Base-by-base conservation (phyloP, 1,140 invertebrate genomes). In the Oryzaephilus surinamensis region DNA sequence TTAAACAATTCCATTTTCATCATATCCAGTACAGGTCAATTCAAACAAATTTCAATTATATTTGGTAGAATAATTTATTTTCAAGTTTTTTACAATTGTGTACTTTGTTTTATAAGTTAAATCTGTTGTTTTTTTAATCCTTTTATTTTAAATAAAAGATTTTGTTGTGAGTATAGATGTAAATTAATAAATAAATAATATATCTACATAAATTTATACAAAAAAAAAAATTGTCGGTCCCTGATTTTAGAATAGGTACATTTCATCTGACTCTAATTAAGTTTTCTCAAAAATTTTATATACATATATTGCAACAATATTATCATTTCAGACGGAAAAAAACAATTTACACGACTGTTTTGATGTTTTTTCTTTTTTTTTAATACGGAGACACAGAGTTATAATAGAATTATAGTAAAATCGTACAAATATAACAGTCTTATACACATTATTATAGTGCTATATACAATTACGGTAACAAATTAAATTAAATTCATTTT, bases 151-250 rank as follows among this genome's bases (percentile, higher is more conserved):
- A 41, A 44, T 47, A 48, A 15, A 48, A 48, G 43, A 47, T 45
- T 60, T 58, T 61, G 58, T 61, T 61, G 58, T 61, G 58, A 61
- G 58, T 61, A 53, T 56, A 60, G 58, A 60, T 52, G 54, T 53
- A 58, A 24, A 24, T n/a, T n/a, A n/a, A 58, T 61, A 61, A 61
- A 58, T 58, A 60, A 60, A 56, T 54, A 58, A 46, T 56, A 54
- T 59, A 61, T 58, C 52, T 61, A 61, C 58, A 61, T 55, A 50
- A 53, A 49, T 60, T 60, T 60, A 51, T 61, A 58, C 55, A 61
- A 58, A 58, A 54, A 48, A 39, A 51, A 14, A 19, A 26, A 50
- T 52, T 49, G 50, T 55, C 55, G 53, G 55, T 57, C 53, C 55
- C 53, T 59, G 48, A 50, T 50, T 39, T 51, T 46, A 45, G n/a